Percentiles rank a stretch among this genome's conserved stretches.
phyloP scores from a whole-genome alignment of 2,113 vertebrate species.

The Sinocyclocheilus grahami region DNA sequence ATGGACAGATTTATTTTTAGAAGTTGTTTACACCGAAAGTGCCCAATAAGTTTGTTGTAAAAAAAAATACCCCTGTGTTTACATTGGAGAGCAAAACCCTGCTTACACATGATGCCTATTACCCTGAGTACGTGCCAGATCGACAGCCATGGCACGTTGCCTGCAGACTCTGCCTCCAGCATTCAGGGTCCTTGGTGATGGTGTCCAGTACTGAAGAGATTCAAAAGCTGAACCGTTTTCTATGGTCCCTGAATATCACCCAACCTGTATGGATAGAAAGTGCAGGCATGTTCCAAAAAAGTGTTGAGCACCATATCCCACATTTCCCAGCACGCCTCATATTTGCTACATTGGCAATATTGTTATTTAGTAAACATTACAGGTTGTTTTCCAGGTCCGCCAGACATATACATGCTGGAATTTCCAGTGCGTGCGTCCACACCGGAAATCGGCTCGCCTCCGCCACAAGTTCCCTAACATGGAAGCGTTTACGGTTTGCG shows the following conservation, averaged over 20 bases:
- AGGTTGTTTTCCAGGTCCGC: constrained; percentile 44
- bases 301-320: constrained; percentile 64
- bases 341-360: neutral
- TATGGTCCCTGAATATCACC: constrained; percentile 72
- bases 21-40: neutral
- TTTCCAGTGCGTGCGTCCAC: constrained; percentile 59
- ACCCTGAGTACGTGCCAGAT: constrained; percentile 68
- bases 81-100: constrained; percentile 55
- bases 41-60: neutral
- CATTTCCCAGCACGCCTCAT: neutral
- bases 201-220: constrained; percentile 60
- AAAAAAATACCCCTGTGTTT: constrained; percentile 48
- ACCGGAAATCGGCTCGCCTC: constrained; percentile 66
- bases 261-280: constrained; percentile 74
- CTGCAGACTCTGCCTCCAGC: constrained; percentile 63
- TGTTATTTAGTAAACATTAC: neutral
- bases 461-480: constrained; percentile 68
- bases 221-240: constrained; percentile 63
- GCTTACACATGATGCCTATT: constrained; percentile 58
- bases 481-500: constrained; percentile 70
- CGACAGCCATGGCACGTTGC: constrained; percentile 64
- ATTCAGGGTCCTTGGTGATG: constrained; percentile 65
- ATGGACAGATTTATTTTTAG: neutral
- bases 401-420: constrained; percentile 66
- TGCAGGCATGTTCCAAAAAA: constrained; percentile 51